Conservation (phyloP, 1,140 invertebrate genomes). For the Acyrthosiphon pisum region DNA sequence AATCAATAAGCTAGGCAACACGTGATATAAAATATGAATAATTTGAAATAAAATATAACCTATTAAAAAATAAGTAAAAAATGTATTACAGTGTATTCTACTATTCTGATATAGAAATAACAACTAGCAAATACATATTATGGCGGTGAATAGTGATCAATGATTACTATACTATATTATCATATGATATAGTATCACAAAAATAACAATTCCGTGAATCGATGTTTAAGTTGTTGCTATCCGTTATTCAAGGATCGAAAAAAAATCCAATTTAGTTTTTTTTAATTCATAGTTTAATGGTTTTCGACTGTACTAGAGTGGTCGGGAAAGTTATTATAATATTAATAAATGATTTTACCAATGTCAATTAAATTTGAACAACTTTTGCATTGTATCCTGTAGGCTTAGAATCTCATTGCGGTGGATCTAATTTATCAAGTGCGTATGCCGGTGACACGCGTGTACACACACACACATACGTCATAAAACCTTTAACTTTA, state of each 20-base stretch:
- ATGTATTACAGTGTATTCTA: too few species aligned
- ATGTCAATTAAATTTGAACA: neutral
- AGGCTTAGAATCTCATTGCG: neutral
- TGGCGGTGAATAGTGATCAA: too few species aligned
- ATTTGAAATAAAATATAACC: too few species aligned
- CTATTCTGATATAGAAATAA: too few species aligned
- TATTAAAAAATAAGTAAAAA: too few species aligned
- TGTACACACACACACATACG: neutral
- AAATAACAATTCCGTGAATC: neutral
- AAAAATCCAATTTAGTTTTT: slow-evolving; percentile 2
- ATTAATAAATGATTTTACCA: neutral
- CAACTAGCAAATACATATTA: too few species aligned
- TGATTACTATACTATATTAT: too few species aligned
- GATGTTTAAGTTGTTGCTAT: neutral
- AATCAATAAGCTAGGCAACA: neutral
- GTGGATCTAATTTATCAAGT: neutral
- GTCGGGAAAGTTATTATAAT: neutral
- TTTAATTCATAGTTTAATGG: neutral
- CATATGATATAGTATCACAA: neutral
- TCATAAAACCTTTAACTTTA: neutral
- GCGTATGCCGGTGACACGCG: neutral
- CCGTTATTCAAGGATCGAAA: neutral
- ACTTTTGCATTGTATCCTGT: neutral
- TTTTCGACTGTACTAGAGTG: neutral
- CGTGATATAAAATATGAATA: neutral